Conservation (phyloP, 2,113 vertebrate species). For the Actinemys pallida region DNA sequence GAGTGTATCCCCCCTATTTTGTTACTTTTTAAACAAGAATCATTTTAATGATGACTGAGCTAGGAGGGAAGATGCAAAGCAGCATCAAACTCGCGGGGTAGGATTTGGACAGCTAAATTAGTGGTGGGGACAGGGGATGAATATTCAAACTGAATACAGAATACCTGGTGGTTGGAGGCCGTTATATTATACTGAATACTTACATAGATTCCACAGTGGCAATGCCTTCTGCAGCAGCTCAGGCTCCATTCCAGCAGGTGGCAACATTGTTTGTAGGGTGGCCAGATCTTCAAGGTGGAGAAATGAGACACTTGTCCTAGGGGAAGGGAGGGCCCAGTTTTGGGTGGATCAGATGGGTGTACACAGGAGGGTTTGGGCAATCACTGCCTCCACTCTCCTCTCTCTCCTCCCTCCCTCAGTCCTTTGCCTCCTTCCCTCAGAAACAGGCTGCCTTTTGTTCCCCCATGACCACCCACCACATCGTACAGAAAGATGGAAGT, state of each 20-base stretch:
- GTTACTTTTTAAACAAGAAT: constrained; percentile 2
- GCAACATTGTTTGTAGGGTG: neutral
- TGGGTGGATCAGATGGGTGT: neutral
- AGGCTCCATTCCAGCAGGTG: neutral
- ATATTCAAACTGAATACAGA: neutral
- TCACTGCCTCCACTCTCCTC: neutral
- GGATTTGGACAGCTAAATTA: neutral
- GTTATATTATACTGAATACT: neutral
- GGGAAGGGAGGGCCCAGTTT: neutral
- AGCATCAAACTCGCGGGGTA: neutral
- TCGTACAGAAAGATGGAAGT: neutral
- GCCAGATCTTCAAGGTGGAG: neutral
- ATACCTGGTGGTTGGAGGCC: neutral
- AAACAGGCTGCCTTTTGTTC: neutral
- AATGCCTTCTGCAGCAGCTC: neutral
- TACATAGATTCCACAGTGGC: neutral
- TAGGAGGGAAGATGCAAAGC: neutral
- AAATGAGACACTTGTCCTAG: neutral
- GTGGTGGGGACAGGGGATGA: neutral
- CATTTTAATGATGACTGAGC: neutral
- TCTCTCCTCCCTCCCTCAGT: neutral
- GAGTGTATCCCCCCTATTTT: neutral
- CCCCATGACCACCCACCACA: neutral
- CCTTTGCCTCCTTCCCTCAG: neutral
- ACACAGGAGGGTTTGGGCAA: neutral